Evolutionary conservation across 1,140 invertebrate genomes (phyloP), one percentile per base, ranked within the genome.

Genomic region (Drosophila quadrilineata): DNA sequence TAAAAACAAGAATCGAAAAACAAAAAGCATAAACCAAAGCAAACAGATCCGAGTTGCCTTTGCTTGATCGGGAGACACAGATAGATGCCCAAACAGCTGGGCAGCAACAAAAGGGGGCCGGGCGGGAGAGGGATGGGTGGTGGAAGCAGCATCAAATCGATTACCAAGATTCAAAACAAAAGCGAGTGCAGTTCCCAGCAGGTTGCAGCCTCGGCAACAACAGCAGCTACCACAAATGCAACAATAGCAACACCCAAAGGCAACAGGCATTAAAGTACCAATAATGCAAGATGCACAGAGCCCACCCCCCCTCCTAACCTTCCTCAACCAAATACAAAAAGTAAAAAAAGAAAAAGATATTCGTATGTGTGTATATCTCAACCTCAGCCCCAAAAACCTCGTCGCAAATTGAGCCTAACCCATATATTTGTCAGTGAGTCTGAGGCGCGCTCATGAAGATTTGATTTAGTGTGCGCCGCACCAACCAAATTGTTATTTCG

Each of bases 381-480:
- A 33, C 19, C 43, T 17, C 43, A 31, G 22, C 40, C 26, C 17
- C 22, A n/a, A n/a, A n/a, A 38, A 33, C 65, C 31, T 41, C 26
- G 38, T 54, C 46, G 73, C 69, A 76, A 84, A 76, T 74, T 71
- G 68, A 66, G 84, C 84, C 84, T 88, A 85, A 88, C 84, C 84
- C 84, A 88, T 87, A 88, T 88, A 87, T 88, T 88, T 85, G 85
- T 84, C 84, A 75, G 59, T 71, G 65, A 59, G 66, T 60, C 50
- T 22, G 58, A 49, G 56, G 57, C 40, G 52, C 40, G 72, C 77
- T 84, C 60, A 75, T 84, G 75, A 76, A 87, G 75, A 88, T 84
- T 87, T 87, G 85, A 87, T 87, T 88, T 85, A 75, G 65, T 71
- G 64, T 77, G 58, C 77, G 22, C 26, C 24, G 17, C 49, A 46